Conservation (phyloP, 2,888 invertebrate genomes). For the Eurois occulta region DNA sequence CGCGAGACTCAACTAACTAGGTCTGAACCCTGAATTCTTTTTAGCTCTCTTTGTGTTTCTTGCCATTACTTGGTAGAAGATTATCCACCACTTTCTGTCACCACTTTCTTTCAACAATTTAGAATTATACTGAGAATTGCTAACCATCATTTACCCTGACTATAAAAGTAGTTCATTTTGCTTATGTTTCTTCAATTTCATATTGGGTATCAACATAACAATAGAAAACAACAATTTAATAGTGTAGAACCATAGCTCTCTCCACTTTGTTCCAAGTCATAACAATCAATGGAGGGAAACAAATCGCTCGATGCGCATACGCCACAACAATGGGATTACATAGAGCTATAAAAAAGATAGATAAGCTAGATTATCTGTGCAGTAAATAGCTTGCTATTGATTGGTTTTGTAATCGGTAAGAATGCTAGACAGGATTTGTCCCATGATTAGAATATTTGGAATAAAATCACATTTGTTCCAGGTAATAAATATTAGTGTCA, state of each 20-base stretch:
- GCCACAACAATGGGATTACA: slow-evolving; percentile 33
- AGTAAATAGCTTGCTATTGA: background rate
- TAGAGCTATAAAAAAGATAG: slow-evolving; percentile 13
- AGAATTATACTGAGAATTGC: background rate
- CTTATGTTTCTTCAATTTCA: background rate
- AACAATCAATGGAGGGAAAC: slow-evolving; percentile 33
- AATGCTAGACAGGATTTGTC: background rate
- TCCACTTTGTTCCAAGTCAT: slow-evolving; percentile 11
- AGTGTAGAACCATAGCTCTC: slow-evolving; percentile 22
- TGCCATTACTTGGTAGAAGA: background rate
- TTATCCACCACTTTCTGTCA: background rate
- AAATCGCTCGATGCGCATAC: slow-evolving; percentile 34
- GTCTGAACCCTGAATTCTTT: background rate
- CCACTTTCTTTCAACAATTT: background rate
- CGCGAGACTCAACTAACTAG: background rate
- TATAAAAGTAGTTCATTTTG: background rate
- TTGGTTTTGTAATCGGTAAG: background rate
- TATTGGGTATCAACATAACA: slow-evolving; percentile 11
- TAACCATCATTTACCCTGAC: background rate
- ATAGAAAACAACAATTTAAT: slow-evolving; percentile 28
- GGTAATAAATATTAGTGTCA: background rate
- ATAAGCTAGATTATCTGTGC: background rate
- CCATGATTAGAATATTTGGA: too few species aligned
- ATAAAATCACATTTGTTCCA: background rate
- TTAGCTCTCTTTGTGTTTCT: background rate